Evolutionary conservation across 2,797 vertebrate genomes (phyloP).

Genomic region (Steatocranus sp.): DNA sequence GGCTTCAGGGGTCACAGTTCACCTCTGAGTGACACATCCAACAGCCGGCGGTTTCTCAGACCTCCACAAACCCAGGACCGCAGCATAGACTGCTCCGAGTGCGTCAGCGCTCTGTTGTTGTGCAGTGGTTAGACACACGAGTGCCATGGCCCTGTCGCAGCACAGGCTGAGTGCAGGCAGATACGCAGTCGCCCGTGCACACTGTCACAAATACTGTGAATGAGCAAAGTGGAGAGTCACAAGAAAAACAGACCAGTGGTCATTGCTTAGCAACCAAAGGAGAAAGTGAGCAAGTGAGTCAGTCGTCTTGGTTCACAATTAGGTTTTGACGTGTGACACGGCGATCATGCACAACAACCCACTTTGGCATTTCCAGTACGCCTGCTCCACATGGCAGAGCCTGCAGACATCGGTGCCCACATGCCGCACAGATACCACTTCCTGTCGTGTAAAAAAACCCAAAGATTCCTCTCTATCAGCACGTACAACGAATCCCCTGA

Average conservation of each 20-base stretch:
- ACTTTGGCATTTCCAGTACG: neutral
- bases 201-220: slow-evolving; percentile 16
- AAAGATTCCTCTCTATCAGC: slow-evolving; percentile 25
- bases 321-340: neutral
- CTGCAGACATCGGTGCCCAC: neutral
- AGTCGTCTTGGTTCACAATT: slow-evolving; percentile 6
- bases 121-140: slow-evolving; percentile 46
- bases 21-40: slow-evolving; percentile 15
- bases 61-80: slow-evolving; percentile 12
- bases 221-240: slow-evolving; percentile 24
- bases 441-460: neutral
- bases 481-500: slow-evolving; percentile 23
- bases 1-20: slow-evolving; percentile 17
- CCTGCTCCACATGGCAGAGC: neutral
- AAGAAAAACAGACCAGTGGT: slow-evolving; percentile 20
- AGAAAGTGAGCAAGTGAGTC: slow-evolving; percentile 17
- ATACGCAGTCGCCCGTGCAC: slow-evolving; percentile 1
- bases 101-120: slow-evolving; percentile 25
- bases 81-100: slow-evolving; percentile 3
- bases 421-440: neutral
- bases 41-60: slow-evolving; percentile 18
- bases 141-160: slow-evolving; percentile 47
- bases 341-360: slow-evolving; percentile 1
- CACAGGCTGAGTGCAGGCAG: slow-evolving; percentile 21
- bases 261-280: slow-evolving; percentile 57